These are phyloP conservation scores for Cyclophora albipunctata DNA, from an alignment of 2,888 invertebrate species.

Conservation along the genomic window DNA sequence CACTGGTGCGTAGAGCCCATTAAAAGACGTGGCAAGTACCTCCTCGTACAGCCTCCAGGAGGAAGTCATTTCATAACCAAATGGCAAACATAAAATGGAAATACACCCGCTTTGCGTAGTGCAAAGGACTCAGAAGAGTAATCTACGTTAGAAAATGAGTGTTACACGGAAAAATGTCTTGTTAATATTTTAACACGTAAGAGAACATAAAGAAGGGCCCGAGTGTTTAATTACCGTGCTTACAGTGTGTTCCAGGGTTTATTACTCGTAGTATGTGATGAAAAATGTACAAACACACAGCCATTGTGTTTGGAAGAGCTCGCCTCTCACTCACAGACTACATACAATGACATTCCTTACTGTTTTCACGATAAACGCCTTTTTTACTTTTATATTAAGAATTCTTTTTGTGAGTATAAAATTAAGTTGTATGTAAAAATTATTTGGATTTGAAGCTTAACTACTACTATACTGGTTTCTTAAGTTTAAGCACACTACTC, in stretches of 20 bases:
- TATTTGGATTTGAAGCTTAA: constrained; percentile 8
- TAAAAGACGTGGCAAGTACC: constrained; percentile 5
- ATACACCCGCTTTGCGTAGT: constrained; percentile 9
- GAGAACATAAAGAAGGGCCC: constrained; percentile 4
- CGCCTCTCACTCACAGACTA: constrained; percentile 22
- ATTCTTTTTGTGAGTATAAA: constrained; percentile 13
- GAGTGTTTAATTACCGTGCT: constrained; percentile 13
- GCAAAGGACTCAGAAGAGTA: not conserved
- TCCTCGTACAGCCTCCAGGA: constrained; percentile 1
- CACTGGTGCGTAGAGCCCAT: constrained; percentile 5
- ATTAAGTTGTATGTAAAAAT: constrained; percentile 11
- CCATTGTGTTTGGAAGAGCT: constrained; percentile 25
- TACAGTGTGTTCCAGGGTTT: constrained; percentile 7
- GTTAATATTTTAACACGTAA: constrained; percentile 6
- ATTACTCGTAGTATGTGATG: constrained; percentile 21
- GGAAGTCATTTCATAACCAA: constrained; percentile 9
- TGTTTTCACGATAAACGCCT: constrained; percentile 22
- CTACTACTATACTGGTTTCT: constrained; percentile 1
- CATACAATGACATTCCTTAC: constrained; percentile 51
- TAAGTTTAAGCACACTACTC: too few species aligned
- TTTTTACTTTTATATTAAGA: constrained; percentile 9
- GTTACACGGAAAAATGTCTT: constrained; percentile 5
- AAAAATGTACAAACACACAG: constrained; percentile 26
- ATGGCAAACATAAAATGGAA: constrained; percentile 11
- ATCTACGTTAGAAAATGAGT: constrained; percentile 3